Evolutionary conservation across 2,888 invertebrate genomes (phyloP), one percentile per base, ranked within the genome.

Genomic region (Athalia cordata): DNA sequence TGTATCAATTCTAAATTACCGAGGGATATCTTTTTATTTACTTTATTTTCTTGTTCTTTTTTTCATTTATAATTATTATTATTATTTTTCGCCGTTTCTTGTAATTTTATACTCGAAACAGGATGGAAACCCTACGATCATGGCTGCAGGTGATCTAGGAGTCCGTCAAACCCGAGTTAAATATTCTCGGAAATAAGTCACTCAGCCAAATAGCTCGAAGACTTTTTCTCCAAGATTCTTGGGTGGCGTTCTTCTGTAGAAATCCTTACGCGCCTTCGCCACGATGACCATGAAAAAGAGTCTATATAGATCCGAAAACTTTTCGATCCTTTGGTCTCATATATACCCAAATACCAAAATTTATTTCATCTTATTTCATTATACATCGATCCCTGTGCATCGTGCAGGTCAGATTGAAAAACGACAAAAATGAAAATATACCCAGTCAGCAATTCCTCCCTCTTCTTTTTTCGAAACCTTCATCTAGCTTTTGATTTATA

Each of bases 141-240:
- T 29, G 62, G 43, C 15, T 62, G 15, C 15, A 11, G 15, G 43
- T 62, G 62, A 62, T 62, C 62, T 62, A 62, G 62, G 43, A 15
- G 62, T 43, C 6, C 5, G n/a, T 64, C 15, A 64, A 64, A 64
- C 64, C 49, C 4, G n/a, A 29, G n/a, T 66, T 49, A 49, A 68
- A 68, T 68, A 68, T 68, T 68, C 68, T 55, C 43, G 68, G 52
- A 68, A 68, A 68, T 68, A 29, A 66, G 66, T 13, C 68, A 68
- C 15, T 55, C 68, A 43, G 68, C 52, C 50, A 68, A 68, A 68
- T 68, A 68, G 68, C 29, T 68, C 15, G 68, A 55, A 47, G 11
- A 55, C 68, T 68, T 68, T 68, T 68, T 68, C 68, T 29, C n/a
- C 68, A 50, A 68, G n/a, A 55, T 68, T 68, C 68, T 68, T 68